Conservation (phyloP, 2,888 invertebrate species). For the Ophioninae sp. region DNA sequence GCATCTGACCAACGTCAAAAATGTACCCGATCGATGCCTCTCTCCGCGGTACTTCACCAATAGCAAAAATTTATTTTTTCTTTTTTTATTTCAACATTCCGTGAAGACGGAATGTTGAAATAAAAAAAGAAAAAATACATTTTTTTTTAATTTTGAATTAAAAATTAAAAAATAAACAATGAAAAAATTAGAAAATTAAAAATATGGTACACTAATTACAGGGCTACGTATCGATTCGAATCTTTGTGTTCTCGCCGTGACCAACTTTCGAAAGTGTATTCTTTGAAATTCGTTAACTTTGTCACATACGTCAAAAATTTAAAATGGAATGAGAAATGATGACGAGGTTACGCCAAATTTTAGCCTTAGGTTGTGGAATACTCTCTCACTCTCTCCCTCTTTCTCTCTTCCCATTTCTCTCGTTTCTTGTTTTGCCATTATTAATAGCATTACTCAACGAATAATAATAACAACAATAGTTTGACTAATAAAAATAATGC, state of each 20-base stretch:
- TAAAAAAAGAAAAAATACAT: neutral
- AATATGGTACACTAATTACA: neutral
- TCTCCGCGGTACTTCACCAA: neutral
- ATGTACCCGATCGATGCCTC: constrained; percentile 8
- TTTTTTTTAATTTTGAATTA: too few relatives aligned
- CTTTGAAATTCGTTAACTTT: neutral
- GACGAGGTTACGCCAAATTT: neutral
- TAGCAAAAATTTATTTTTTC: too few relatives aligned
- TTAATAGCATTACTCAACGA: constrained; percentile 31
- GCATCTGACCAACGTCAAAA: neutral
- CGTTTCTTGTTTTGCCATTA: constrained; percentile 4
- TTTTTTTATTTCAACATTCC: too few relatives aligned
- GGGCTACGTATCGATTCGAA: neutral
- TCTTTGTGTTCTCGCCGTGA: neutral
- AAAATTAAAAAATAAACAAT: neutral
- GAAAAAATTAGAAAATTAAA: neutral
- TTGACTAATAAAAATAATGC: constrained; percentile 32
- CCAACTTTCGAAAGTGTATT: constrained; percentile 4
- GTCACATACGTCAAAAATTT: neutral
- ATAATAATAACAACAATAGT: constrained; percentile 26
- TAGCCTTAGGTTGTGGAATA: neutral
- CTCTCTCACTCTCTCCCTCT: neutral
- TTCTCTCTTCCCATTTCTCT: neutral
- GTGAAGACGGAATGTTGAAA: neutral
- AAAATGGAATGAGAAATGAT: neutral